Percentiles rank a stretch among this genome's conserved stretches.
These are phyloP conservation scores for Semnornis frantzii DNA, from an alignment of 2,113 vertebrate genomes.

Conservation along the genomic window DNA sequence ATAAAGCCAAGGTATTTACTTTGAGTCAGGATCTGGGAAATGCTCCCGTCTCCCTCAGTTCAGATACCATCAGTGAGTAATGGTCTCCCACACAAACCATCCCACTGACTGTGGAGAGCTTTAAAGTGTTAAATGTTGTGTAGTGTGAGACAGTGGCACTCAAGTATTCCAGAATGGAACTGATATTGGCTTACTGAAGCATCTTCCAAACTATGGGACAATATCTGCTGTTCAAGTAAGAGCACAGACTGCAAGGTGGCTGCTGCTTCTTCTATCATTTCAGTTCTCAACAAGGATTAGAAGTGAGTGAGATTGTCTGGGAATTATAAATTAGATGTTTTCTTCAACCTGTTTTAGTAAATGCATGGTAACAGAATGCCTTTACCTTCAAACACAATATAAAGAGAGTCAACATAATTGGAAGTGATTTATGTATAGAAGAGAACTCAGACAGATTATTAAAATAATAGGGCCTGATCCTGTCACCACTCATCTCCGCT, in stretches of 20 bases:
- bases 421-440: neutral
- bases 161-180: neutral
- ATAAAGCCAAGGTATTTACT: neutral
- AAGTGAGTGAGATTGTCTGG: neutral
- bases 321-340: neutral
- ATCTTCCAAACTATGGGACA: neutral
- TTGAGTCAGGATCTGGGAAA: neutral
- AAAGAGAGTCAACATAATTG: neutral
- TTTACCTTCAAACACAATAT: neutral
- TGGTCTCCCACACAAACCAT: neutral
- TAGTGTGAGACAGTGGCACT: neutral
- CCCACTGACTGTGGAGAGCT: neutral
- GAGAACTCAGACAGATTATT: neutral
- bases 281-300: neutral
- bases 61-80: neutral
- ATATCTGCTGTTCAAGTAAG: neutral
- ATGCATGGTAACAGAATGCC: neutral
- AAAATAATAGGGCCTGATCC: neutral
- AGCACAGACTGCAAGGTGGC: neutral
- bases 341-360: neutral
- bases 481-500: neutral
- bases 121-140: neutral
- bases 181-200: accelerated
- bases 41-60: neutral
- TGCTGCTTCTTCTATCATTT: neutral